phyloP scores from a whole-genome alignment of 1,140 invertebrate species.

The Drosophila persimilis region DNA sequence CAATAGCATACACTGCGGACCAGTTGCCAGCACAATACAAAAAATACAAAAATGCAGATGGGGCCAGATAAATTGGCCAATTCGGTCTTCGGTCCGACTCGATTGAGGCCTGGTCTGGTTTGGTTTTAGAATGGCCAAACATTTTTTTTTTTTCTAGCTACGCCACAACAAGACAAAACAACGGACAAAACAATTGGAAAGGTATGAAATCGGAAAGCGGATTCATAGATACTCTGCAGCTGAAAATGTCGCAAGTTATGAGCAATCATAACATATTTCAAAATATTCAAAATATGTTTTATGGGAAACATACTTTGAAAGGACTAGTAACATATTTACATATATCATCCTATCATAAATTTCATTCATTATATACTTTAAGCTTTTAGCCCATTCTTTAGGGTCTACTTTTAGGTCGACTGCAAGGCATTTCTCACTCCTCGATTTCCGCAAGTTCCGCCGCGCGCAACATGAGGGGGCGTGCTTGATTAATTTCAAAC shows the following conservation, averaged over 20 bases:
- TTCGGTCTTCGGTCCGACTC: constrained; percentile 12
- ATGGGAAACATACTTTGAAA: no score
- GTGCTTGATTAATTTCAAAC: constrained; percentile 72
- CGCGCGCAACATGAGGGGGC: not conserved
- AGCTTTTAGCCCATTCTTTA: no score
- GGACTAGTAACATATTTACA: no score
- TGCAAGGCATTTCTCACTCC: constrained; percentile 13
- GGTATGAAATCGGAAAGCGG: not conserved
- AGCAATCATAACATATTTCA: no score
- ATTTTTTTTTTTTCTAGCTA: constrained; percentile 8
- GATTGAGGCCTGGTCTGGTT: not conserved
- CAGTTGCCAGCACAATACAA: constrained; percentile 44
- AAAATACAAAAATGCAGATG: constrained; percentile 75
- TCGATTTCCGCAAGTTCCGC: not conserved
- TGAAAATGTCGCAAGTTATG: no score
- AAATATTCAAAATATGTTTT: no score
- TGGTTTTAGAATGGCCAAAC: constrained; percentile 20
- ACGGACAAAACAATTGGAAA: constrained; percentile 7
- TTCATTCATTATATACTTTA: no score
- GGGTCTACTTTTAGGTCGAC: not conserved
- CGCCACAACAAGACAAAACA: not conserved
- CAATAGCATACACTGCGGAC: constrained; percentile 65
- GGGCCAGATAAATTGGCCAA: constrained; percentile 71
- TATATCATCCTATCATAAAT: no score
- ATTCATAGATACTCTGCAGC: no score